Base-by-base conservation (phyloP, 2,888 invertebrate genomes). In the Drosophila anceps region DNA sequence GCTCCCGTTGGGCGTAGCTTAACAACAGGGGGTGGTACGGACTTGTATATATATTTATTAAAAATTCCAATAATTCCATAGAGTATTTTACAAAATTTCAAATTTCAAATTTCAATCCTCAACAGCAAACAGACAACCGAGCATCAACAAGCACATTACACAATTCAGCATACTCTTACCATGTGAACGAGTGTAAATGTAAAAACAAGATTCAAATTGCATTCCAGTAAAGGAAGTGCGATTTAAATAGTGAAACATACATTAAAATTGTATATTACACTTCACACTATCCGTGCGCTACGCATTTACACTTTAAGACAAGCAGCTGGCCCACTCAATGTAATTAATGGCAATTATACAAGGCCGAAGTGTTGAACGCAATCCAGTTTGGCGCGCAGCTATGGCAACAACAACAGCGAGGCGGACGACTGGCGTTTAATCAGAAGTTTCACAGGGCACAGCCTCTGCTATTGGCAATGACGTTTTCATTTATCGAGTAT, bases 281-380 rank as follows among this genome's bases (percentile, higher is more conserved):
- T 29, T 18, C 29, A n/a, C 18, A 24, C 20, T 53, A 31, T 2
- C 18, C 18, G 10, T 31, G 7, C 18, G 18, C 12, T 18, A 31
- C 18, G 7, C 31, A 50, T 41, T 50, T 29, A n/a, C 59, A 53
- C 31, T 53, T 57, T 29, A 51, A 57, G 48, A 33, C 37, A 13
- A 44, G 33, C 24, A 35, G 10, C 50, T 8, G 20, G 15, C 4
- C 5, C 12, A 5, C 35, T 33, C 10, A 41, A 37, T 73, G 15
- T 57, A 54, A 54, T 68, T 48, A 43, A 48, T 18, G 55, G 33
- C 75, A 75, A 76, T 76, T 65, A 69, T 33, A 20, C 15, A 35
- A 24, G 59, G n/a, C 0, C 35, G 13, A 37, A 44, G 13, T 20
- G 65, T 20, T 20, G 18, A 5, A 2, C 37, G n/a, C 53, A 61